Base-by-base conservation (phyloP, 2,888 invertebrate genomes). In the Agrochola circellaris region DNA sequence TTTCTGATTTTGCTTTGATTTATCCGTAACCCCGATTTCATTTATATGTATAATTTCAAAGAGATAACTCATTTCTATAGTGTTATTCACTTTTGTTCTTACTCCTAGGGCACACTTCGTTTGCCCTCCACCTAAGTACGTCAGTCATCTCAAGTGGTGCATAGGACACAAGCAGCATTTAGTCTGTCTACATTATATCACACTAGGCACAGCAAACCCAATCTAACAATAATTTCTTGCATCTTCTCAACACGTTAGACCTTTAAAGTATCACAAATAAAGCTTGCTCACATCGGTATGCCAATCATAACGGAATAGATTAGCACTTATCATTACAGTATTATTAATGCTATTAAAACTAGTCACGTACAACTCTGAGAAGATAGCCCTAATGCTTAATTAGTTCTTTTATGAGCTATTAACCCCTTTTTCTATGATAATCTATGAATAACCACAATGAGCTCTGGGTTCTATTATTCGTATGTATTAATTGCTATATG, bases 321-420 rank as follows among this genome's bases (percentile, higher is more conserved):
- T 70, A 68, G 51, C 51, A 58, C 23, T 61, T 56, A 60, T 56
- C 20, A 67, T 38, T 48, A 62, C 8, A 45, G 0, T 54, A 54
- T 38, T n/a, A 74, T n/a, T 13, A 45, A 60, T 34, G 11, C 56
- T 20, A 81, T 81, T 81, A 64, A 77, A 30, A 13, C 66, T 6
- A 62, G 81, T 61, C 81, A 82, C 77, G 81, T 82, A 56, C 48
- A 15, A 15, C 30, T 38, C n/a, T 42, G 7, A 45, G 51, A 54
- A 77, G 42, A 58, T 61, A 34, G 51, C 51, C 34, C 34, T 61
- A 45, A 76, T 23, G 13, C 30, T 23, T 65, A 42, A 69, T 77
- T 64, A 60, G 51, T 48, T 23, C 17, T 68, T 81, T 77, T 45
- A 81, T 48, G 73, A 6, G 9, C 2, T 0, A 0, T 64, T n/a